Conservation (phyloP, 2,113 vertebrate species). For the Coptodon bakossiorum region DNA sequence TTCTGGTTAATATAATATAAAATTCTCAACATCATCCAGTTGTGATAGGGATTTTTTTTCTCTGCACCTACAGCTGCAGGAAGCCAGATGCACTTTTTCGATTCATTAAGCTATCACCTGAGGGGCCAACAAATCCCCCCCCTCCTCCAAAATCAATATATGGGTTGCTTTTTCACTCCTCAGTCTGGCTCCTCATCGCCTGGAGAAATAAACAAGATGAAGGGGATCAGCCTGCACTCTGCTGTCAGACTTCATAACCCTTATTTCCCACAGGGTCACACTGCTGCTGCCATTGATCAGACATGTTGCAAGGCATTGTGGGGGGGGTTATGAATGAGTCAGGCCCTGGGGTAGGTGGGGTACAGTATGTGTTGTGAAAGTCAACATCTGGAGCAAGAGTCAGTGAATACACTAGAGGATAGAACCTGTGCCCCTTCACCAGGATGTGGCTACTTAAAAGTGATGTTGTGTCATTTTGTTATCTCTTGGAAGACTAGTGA, state of each 20-base stretch:
- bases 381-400: conserved; percentile 10
- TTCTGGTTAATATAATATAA: not conserved
- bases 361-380: not conserved
- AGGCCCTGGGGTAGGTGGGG: not conserved
- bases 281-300: conserved; percentile 50
- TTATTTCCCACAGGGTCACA: conserved; percentile 56
- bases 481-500: not conserved
- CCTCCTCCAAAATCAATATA: conserved; percentile 55
- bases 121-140: conserved; percentile 20
- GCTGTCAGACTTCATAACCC: conserved; percentile 63
- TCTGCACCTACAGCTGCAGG: conserved; percentile 14
- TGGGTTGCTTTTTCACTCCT: conserved; percentile 36
- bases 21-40: not conserved
- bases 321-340: not conserved
- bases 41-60: not conserved
- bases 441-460: not conserved
- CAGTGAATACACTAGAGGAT: not conserved
- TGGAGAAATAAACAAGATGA: conserved; percentile 64
- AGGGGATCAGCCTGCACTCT: conserved; percentile 40
- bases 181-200: conserved; percentile 32
- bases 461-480: not conserved
- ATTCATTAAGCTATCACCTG: conserved; percentile 57
- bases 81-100: conserved; percentile 47
- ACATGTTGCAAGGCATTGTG: conserved; percentile 5
- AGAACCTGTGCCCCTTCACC: not conserved